Base-by-base conservation (phyloP, 2,888 invertebrate genomes). In the Monochamus alternatus region DNA sequence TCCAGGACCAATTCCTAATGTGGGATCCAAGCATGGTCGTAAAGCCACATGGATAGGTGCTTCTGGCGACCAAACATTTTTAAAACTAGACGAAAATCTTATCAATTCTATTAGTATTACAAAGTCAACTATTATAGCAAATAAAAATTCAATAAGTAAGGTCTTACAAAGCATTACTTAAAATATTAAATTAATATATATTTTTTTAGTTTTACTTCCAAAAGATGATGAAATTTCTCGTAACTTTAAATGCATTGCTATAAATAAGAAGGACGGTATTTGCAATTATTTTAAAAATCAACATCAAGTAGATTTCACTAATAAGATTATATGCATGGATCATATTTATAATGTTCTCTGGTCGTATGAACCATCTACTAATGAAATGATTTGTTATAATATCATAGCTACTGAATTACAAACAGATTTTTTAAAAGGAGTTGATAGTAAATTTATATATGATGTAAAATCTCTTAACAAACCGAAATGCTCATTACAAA, bases 21-120 rank as follows among this genome's bases (percentile, higher is more conserved):
- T 97, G 62, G 98, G 98, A 0, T 94, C 96, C 0, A 93, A 94
- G 74, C 94, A 94, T 89, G 96, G 97, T 0, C 93, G 97, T 81
- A 92, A 95, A 84, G 98, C 97, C 0, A 96, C 96, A 0, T 98
- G 97, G 97, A 93, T 98, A 14, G 95, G 96, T 0, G 98, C 98
- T 4, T 96, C 96, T n/a, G 98, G 97, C 0, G 98, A 99, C 90
- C 96, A 97, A 89, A 99, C 98, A 1, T 97, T 96, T 87, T 91
- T 98, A 66, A 96, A 96, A 88, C 93, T 98, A 71, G 97, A 98
- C 81, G 97, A 98, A 88, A 94, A 95, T 2, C 91, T 97, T n/a
- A 96, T 98, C 79, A 98, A 97, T 88, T 95, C 96, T 0, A 94
- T 96, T 81, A 96, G 95, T 85, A 91, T 98, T 75, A 93, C 95